Conservation (phyloP, 30 jellyfish, hydroid and myxozoan species). For the Phacellophora camtschatica region DNA sequence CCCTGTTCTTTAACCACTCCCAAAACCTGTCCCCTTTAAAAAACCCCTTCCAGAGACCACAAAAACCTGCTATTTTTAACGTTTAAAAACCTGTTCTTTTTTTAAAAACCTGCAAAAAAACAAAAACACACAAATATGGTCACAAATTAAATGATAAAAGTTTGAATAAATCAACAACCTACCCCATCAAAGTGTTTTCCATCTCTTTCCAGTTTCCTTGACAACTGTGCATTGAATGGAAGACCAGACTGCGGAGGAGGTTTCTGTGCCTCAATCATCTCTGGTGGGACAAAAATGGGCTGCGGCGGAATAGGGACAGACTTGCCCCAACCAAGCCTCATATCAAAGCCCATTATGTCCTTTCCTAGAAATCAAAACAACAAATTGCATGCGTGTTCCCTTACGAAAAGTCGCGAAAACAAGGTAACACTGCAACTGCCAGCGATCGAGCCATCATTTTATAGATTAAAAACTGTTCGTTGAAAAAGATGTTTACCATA, state of each 20-base stretch:
- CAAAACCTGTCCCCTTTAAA: neutral
- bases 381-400: too few relatives aligned
- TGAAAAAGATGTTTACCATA: too few relatives aligned
- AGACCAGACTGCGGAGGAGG: slow-evolving; percentile 98
- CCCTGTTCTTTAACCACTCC: neutral
- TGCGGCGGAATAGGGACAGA: slow-evolving; percentile 97
- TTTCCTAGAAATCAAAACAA: slow-evolving; percentile 47
- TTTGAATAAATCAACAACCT: neutral
- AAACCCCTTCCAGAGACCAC: too few relatives aligned
- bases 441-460: too few relatives aligned
- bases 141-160: neutral
- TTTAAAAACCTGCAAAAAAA: neutral
- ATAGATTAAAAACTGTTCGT: too few relatives aligned
- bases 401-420: too few relatives aligned
- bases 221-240: slow-evolving; percentile 89
- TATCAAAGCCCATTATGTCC: slow-evolving; percentile 87
- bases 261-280: slow-evolving; percentile 83
- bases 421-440: too few relatives aligned
- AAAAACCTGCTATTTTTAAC: neutral
- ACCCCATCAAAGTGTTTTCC: slow-evolving; percentile 87
- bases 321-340: slow-evolving; percentile 98
- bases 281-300: slow-evolving; percentile 95
- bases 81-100: neutral
- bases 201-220: slow-evolving; percentile 48
- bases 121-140: too few relatives aligned